Base-by-base conservation (phyloP, 2,797 vertebrate species). In the Ataeniobius toweri region DNA sequence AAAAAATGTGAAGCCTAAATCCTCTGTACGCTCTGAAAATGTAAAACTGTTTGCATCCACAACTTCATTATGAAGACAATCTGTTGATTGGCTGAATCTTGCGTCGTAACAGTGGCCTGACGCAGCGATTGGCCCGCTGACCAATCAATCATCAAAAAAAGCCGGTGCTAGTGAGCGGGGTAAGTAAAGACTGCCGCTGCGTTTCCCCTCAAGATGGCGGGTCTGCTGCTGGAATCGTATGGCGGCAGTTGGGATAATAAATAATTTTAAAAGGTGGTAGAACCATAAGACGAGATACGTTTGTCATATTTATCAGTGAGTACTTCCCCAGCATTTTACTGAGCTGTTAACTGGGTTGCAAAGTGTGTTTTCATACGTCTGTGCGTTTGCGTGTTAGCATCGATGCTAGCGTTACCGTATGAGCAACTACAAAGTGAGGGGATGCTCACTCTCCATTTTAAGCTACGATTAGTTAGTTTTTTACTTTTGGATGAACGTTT, bases 141-240 rank as follows among this genome's bases (percentile, higher is more conserved):
- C 0, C 71, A 24, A 44, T 92, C 91, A 86, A 26, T 91, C 50
- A 72, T 53, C 22, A 24, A 13, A 36, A 83, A 85, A 91, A 74
- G 88, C 93, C 93, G 93, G 93, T 68, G 77, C 31, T 16, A 41
- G 77, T 53, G 63, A 91, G 91, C 75, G 85, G 87, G 68, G 2
- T 70, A 0, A 79, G 3, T 50, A 2, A 6, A 44, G 18, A 41
- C 20, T 85, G 73, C 78, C 75, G 75, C 73, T 88, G 75, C 74
- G 75, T 73, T 80, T 89, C 75, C 88, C 85, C 86, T 89, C 91
- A 95, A 95, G 94, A 95, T 95, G 95, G 94, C 94, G 89, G 89
- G 53, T 78, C 79, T 77, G 69, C 80, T 24, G 44, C n/a, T 59
- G 53, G 82, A 79, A 73, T 80, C 50, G 82, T 81, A 41, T 80